These are phyloP conservation scores for Rhombomys opimus DNA, from an alignment of 2,113 vertebrate genomes.

Conservation along the genomic window DNA sequence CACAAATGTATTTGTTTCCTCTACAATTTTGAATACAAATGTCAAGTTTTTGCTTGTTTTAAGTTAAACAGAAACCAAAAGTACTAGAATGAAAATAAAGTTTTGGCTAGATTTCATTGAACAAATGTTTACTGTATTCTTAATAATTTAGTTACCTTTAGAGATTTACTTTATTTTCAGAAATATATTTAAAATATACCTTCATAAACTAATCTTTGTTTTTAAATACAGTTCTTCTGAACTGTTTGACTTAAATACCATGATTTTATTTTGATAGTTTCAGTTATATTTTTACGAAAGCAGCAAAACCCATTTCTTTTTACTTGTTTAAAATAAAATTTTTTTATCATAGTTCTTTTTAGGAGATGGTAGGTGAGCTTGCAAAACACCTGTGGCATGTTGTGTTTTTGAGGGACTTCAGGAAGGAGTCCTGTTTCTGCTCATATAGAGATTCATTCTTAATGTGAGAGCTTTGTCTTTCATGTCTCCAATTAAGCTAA, in stretches of 20 bases:
- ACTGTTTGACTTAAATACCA: neutral
- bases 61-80: neutral
- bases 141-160: neutral
- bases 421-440: neutral
- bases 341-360: neutral
- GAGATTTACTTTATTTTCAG: neutral
- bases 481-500: neutral
- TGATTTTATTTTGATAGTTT: neutral
- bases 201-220: neutral
- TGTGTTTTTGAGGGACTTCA: neutral
- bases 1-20: neutral
- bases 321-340: neutral
- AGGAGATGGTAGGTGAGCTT: neutral
- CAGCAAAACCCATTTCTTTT: neutral
- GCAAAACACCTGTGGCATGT: neutral
- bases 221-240: neutral
- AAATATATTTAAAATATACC: neutral
- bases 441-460: neutral
- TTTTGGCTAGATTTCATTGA: neutral
- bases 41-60: neutral
- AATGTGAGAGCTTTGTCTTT: neutral
- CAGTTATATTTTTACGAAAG: neutral
- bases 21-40: neutral
- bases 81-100: neutral
- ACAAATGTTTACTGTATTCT: neutral